Evolutionary conservation across 2,888 invertebrate species (phyloP), one percentile per base, ranked within the genome.

Genomic region (Eristalinus sepulchralis): DNA sequence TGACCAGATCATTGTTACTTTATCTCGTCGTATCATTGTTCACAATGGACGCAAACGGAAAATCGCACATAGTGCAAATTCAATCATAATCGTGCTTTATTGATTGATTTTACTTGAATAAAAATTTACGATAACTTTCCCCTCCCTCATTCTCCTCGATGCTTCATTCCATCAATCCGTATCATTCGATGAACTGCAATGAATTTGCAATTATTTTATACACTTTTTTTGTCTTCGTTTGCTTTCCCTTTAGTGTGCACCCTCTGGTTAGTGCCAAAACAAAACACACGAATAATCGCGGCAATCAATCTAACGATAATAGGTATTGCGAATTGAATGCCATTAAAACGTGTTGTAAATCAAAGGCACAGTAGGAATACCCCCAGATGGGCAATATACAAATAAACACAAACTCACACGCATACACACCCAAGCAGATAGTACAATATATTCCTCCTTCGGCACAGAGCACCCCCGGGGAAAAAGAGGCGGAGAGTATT

Each of bases 241-340:
- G 2, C n/a, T 24, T 17, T 47, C 75, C 64, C 66, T 55, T 57
- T 67, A 73, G 20, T 73, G 76, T 73, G 76, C 81, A 81, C 76
- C 81, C 59, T 85, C 82, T 78, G 77, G 68, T 62, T 73, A 68
- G 31, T 64, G 47, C 63, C 60, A 79, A 76, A 72, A 68, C 60
- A 85, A 72, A 85, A 78, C 66, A 81, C 64, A 77, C 72, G 72
- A 77, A 85, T 85, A 82, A 85, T 85, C 85, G 73, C 27, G 64
- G 73, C 77, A 85, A 85, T 85, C 85, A 85, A 85, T 85, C 85
- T 81, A 78, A 73, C 76, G 77, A 85, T 85, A 81, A 77, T 85
- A 81, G 81, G 77, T 82, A 85, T 82, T 77, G 85, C 77, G 73
- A 85, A 85, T 85, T 85, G 85, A 85, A 85, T 85, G 73, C 85